Evolutionary conservation across 1,140 invertebrate genomes (phyloP), one percentile per base, ranked within the genome.

Genomic region (Cherax quadricarinatus): DNA sequence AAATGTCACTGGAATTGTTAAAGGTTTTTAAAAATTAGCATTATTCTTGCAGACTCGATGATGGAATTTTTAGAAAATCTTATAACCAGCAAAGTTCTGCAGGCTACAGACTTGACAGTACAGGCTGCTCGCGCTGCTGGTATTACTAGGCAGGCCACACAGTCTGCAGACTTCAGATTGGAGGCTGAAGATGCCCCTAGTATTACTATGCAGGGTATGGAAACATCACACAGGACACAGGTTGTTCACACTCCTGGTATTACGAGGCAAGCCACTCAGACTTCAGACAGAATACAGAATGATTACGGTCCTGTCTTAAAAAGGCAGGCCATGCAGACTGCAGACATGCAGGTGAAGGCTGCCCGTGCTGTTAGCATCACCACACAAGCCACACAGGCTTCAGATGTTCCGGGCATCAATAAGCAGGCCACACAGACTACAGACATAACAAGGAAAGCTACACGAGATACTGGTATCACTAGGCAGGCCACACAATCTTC

Each of bases 51-150:
- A 81, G 79, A 81, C 14, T 7, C 53, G 30, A 18, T 48, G 60
- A 85, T 53, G 83, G 51, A 51, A 30, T 85, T 85, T 66, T 66
- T 85, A 30, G 60, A 57, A 6, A 85, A 66, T 85, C 66, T 66
- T 16, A 30, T 87, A 41, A 57, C 70, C 5, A 60, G 21, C 73
- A 87, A 21, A 78, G 41, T 78, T 24, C 18, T 51, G 7, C 75
- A 78, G n/a, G 30, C 30, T 41, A 41, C 30, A 41, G 30, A 41
- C 30, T 41, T 41, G 30, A 41, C 30, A 2, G 30, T 41, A 41
- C 30, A 41, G 30, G 70, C 70, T 30, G 84, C 84, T 6, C 83
- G 66, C 10, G 83, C 57, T 85, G 83, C 30, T 41, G 83, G 83
- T 30, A 66, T 85, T n/a, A 66, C 10, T 18, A 41, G 30, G 30